phyloP scores from a whole-genome alignment of 2,888 invertebrate genomes.

The Mystacides longicornis region DNA sequence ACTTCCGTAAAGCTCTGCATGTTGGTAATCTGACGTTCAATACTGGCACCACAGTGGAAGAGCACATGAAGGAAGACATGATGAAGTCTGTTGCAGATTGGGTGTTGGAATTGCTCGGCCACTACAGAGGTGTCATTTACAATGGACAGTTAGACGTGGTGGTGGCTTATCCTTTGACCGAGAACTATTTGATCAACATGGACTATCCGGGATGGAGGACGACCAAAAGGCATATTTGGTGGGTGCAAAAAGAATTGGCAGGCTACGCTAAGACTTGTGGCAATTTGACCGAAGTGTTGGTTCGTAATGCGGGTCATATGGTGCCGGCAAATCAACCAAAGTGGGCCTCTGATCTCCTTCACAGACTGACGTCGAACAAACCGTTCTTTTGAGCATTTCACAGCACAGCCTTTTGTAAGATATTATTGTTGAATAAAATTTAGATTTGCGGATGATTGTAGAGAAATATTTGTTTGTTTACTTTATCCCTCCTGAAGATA shows the following conservation, averaged over 20 bases:
- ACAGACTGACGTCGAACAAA: constrained; percentile 55
- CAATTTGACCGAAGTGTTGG: constrained; percentile 64
- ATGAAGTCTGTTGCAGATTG: constrained; percentile 74
- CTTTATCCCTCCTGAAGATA: too few relatives aligned
- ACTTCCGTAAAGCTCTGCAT: constrained; percentile 68
- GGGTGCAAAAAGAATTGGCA: constrained; percentile 58
- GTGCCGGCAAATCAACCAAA: constrained; percentile 72
- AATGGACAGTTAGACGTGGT: constrained; percentile 90
- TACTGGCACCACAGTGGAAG: constrained; percentile 57
- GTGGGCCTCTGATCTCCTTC: constrained; percentile 68
- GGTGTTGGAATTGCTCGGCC: constrained; percentile 58
- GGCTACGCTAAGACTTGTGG: constrained; percentile 69
- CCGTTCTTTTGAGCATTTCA: constrained; percentile 33
- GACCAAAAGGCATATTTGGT: constrained; percentile 63
- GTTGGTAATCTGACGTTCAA: constrained; percentile 75
- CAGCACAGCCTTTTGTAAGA: too few relatives aligned
- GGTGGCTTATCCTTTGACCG: constrained; percentile 79
- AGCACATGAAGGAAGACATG: constrained; percentile 64
- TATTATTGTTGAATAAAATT: too few relatives aligned
- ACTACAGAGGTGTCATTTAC: constrained; percentile 71
- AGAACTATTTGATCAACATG: constrained; percentile 66
- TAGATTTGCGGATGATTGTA: too few relatives aligned
- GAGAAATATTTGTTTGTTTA: too few relatives aligned
- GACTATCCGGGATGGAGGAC: constrained; percentile 64
- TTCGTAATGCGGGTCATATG: constrained; percentile 77